These are phyloP conservation scores for Erythrocebus patas DNA, from an alignment of 2,113 vertebrate species.

Conservation along the genomic window DNA sequence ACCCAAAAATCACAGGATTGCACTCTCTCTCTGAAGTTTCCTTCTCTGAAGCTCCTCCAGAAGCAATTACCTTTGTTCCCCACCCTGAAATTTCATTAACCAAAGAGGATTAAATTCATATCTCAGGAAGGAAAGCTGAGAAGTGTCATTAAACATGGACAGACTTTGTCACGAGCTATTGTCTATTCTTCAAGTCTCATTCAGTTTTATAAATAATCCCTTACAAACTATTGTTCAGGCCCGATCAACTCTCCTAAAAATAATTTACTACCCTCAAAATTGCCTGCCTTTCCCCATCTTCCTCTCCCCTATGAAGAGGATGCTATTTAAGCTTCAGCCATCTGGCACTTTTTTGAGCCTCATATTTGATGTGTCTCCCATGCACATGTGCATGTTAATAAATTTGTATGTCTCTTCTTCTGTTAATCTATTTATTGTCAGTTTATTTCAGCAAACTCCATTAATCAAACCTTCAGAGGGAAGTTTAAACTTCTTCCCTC, in stretches of 20 bases:
- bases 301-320: background rate
- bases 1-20: background rate
- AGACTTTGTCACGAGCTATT: background rate
- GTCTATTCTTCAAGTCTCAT: background rate
- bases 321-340: background rate
- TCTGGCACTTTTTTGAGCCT: background rate
- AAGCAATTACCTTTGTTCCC: background rate
- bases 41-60: background rate
- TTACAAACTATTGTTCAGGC: background rate
- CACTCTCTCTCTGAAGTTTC: background rate
- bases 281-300: background rate
- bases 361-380: background rate
- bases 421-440: background rate
- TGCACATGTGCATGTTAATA: background rate
- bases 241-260: background rate
- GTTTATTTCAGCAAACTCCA: background rate
- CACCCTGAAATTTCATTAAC: background rate
- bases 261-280: background rate
- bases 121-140: background rate
- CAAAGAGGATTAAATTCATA: background rate
- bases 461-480: background rate
- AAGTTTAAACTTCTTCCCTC: background rate
- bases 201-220: background rate
- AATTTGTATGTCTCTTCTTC: background rate
- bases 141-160: background rate